phyloP scores from a whole-genome alignment of 2,113 vertebrate species.

The Gadus chalcogrammus region DNA sequence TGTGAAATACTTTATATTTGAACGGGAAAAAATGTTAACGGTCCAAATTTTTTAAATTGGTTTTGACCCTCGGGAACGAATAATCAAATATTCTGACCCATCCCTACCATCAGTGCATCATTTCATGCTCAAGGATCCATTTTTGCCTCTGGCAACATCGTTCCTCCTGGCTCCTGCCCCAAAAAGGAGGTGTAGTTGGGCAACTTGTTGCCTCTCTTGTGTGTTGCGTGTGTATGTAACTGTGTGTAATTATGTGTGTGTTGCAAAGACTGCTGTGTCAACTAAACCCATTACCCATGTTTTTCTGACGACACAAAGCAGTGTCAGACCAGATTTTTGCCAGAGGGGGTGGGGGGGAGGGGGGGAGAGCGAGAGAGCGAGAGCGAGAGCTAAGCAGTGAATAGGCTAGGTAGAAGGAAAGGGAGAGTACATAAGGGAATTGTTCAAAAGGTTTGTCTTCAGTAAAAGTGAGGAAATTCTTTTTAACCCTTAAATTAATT shows the following conservation, averaged over 20 bases:
- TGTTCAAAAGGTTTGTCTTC: too few species aligned
- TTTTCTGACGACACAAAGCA: slow-evolving; percentile 41
- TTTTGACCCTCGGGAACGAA: too few species aligned
- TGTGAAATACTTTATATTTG: too few species aligned
- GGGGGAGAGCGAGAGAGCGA: not conserved
- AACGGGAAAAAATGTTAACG: too few species aligned
- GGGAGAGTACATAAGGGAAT: too few species aligned
- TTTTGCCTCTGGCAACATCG: slow-evolving; percentile 35
- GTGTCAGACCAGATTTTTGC: slow-evolving; percentile 36
- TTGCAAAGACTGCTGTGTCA: not conserved
- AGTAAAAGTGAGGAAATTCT: too few species aligned
- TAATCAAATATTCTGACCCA: not conserved
- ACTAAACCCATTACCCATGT: slow-evolving; percentile 28
- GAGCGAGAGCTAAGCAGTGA: not conserved
- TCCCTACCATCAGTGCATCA: not conserved
- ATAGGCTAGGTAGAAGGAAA: too few species aligned
- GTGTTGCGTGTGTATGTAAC: slow-evolving; percentile 23
- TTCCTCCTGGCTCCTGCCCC: slow-evolving; percentile 63
- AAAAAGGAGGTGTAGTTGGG: slow-evolving; percentile 60
- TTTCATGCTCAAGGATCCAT: not conserved
- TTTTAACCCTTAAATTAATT: too few species aligned
- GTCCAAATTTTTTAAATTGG: too few species aligned
- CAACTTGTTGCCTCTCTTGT: slow-evolving; percentile 60
- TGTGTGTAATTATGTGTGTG: not conserved
- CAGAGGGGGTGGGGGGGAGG: slow-evolving; percentile 6